A percentile compares a stretch with the other conserved stretches of the same genome.
These are phyloP conservation scores for Oeneis ivallda DNA, from an alignment of 2,888 invertebrate genomes.

Conservation along the genomic window DNA sequence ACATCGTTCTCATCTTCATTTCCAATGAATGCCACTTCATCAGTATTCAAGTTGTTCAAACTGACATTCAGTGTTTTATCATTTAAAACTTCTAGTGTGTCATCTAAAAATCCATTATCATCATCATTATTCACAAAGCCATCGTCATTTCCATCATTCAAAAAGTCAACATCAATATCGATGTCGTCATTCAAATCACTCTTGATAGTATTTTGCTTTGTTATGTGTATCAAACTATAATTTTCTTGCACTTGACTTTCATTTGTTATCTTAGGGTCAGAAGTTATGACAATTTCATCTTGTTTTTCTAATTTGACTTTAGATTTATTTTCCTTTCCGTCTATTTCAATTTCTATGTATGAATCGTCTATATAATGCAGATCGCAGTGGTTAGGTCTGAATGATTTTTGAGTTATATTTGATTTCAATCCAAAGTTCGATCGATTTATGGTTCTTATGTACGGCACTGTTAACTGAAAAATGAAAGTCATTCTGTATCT, in stretches of 20 bases:
- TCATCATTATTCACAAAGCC: not conserved
- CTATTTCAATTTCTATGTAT: constrained; percentile 1
- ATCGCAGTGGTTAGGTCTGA: constrained; percentile 5
- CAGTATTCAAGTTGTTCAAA: not conserved
- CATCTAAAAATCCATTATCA: not conserved
- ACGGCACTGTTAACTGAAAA: constrained; percentile 2
- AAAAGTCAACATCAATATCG: not conserved
- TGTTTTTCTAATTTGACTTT: constrained; percentile 2
- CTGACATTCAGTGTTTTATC: not conserved
- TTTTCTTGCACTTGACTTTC: not conserved
- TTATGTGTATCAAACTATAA: not conserved
- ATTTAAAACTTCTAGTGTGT: not conserved
- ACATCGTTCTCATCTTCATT: not conserved
- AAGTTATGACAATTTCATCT: not conserved
- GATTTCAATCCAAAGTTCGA: not conserved
- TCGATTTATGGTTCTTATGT: not conserved
- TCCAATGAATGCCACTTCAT: too few relatives aligned
- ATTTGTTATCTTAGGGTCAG: not conserved
- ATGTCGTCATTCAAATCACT: not conserved
- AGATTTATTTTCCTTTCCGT: not conserved
- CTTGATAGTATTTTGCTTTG: not conserved
- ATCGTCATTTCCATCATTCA: not conserved
- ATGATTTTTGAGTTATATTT: not conserved
- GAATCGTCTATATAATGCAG: not conserved
- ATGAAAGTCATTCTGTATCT: not conserved